These are phyloP conservation scores for Sebastiscus albofasciatus DNA, from an alignment of 2,797 vertebrate species.

Conservation along the genomic window DNA sequence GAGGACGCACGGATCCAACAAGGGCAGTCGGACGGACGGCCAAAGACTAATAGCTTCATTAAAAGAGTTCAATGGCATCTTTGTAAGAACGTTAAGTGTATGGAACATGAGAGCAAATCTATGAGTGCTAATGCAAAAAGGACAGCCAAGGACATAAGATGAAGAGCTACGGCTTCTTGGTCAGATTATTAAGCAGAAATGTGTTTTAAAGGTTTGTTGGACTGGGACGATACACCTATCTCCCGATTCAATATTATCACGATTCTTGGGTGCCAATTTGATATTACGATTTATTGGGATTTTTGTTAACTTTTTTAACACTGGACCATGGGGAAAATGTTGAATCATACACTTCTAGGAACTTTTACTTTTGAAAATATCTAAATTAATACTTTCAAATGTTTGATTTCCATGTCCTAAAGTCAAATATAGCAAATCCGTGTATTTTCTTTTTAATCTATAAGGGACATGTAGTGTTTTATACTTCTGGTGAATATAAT, in stretches of 20 bases:
- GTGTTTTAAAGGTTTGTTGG: not conserved
- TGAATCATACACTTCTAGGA: not conserved
- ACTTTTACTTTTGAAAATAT: no score
- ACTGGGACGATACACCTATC: not conserved
- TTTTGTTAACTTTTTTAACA: not conserved
- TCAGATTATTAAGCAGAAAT: conserved; percentile 1
- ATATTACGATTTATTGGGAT: not conserved
- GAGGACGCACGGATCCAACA: conserved; percentile 30
- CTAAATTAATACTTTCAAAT: no score
- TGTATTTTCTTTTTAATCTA: no score
- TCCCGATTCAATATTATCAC: not conserved
- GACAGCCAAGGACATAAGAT: conserved; percentile 33
- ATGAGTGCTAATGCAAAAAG: conserved; percentile 34
- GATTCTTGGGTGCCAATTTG: not conserved
- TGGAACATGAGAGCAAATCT: conserved; percentile 40
- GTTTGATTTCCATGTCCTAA: no score
- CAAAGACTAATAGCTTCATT: conserved; percentile 53
- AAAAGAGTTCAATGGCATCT: conserved; percentile 21
- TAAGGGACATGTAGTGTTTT: no score
- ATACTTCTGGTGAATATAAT: no score
- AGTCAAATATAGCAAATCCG: no score
- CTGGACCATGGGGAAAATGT: not conserved
- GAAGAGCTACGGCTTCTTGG: not conserved
- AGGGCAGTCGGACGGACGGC: conserved; percentile 25
- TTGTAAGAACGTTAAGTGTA: conserved; percentile 20